Evolutionary conservation across 2,797 vertebrate species (phyloP).

Genomic region (Kryptopterus vitreolus): DNA sequence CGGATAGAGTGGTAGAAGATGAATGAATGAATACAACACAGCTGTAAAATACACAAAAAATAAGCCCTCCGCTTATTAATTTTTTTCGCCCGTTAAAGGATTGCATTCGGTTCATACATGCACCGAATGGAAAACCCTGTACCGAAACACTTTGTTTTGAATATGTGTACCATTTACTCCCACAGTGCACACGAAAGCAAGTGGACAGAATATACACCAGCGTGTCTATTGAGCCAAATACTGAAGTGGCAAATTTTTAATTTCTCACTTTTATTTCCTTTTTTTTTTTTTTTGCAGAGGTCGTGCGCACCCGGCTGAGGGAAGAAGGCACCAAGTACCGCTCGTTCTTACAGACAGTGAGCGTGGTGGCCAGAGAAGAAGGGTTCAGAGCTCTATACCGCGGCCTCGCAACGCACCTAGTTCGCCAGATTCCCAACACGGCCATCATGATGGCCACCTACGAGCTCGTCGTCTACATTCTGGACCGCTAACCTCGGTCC

Average conservation of each 20-base stretch:
- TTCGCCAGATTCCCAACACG: conserved; percentile 96
- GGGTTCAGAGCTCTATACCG: conserved; percentile 91
- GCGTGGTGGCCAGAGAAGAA: conserved; percentile 88
- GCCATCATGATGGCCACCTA: conserved; percentile 99
- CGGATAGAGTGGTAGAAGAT: too few species aligned
- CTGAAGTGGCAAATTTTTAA: background rate
- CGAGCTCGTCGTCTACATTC: conserved; percentile 92
- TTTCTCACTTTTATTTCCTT: conserved; percentile 23
- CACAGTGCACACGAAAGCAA: too few species aligned
- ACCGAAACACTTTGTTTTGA: too few species aligned
- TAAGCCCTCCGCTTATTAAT: too few species aligned
- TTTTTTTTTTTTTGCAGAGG: conserved; percentile 75
- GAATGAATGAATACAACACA: too few species aligned
- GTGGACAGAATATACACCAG: background rate
- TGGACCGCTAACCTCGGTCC: conserved; percentile 78
- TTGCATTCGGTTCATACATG: too few species aligned
- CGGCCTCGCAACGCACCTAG: conserved; percentile 91
- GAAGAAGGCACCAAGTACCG: conserved; percentile 97
- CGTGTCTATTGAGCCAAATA: background rate
- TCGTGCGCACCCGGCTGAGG: conserved; percentile 94
- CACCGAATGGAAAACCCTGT: too few species aligned
- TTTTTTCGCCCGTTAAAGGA: too few species aligned
- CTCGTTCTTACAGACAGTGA: conserved; percentile 92
- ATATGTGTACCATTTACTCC: background rate
- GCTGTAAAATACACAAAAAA: too few species aligned